Base-by-base conservation (phyloP, 2,797 vertebrate species). In the Ceryle rudis region DNA sequence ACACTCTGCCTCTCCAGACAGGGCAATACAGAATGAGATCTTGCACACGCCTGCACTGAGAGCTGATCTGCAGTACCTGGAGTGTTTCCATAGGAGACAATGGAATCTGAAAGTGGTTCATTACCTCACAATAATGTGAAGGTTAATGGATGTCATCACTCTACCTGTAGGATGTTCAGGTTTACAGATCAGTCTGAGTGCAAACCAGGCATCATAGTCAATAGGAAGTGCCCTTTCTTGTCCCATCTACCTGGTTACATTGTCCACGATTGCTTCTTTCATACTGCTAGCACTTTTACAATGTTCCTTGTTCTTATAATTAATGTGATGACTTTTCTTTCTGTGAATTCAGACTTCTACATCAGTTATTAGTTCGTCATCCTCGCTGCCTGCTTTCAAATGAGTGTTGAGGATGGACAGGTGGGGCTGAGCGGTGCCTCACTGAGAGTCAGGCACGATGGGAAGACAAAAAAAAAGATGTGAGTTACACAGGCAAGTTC, bases 81-180 rank as follows among this genome's bases (percentile, higher is more conserved):
- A 77, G 15, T 62, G 69, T 72, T 93, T 94, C 81, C 49, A 31
- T 2, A 33, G 42, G 52, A 90, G 33, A 75, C 0, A 3, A 84
- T 55, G 66, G 95, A 94, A 93, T 51, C 37, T 74, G 28, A 57
- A 91, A 88, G 57, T 61, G 72, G 52, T 64, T 94, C 78, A 78
- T 95, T 94, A 90, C 60, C 39, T 81, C 58, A 77, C 55, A 89
- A 37, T 66, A 92, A 91, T 39, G 60, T 65, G 60, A 87, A 90
- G 72, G 72, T 94, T 95, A 95, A 89, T 88, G 70, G 35, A 28
- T 94, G 42, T 81, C 78, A 87, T 79, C 79, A 44, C 39, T 93
- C 52, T 51, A 64, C 83, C 42, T 83, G 44, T 46, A 49, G 7
- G 33, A 73, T 39, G 64, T 51, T 94, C 62, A 86, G 49, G 57